Conservation (phyloP, 2,888 invertebrate genomes). For the Lycaena phlaeas region DNA sequence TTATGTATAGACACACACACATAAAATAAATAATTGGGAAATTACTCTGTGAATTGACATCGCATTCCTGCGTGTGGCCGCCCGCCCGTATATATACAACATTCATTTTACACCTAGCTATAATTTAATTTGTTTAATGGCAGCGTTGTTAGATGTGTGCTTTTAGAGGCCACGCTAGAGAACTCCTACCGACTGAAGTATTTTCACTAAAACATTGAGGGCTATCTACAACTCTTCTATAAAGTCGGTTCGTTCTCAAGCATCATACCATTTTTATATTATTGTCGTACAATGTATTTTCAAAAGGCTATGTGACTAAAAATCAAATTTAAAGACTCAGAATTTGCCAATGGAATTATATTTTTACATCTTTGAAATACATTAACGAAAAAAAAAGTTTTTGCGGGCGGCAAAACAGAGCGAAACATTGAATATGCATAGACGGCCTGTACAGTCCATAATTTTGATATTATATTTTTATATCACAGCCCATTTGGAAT, state of each 20-base stretch:
- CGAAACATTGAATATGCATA: conserved; percentile 52
- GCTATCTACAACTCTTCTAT: conserved; percentile 24
- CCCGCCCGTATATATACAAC: conserved; percentile 26
- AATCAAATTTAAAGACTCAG: not conserved
- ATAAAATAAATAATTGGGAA: conserved; percentile 45
- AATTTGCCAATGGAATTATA: too few species aligned
- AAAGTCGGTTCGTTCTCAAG: conserved; percentile 14
- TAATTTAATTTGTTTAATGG: conserved; percentile 12
- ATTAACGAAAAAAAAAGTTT: not conserved
- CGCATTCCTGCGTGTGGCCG: conserved; percentile 40
- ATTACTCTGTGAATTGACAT: conserved; percentile 61
- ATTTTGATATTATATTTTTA: conserved; percentile 75
- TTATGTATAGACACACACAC: conserved; percentile 52
- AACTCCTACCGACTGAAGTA: conserved; percentile 17
- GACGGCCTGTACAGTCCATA: conserved; percentile 80
- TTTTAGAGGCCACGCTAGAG: conserved; percentile 16
- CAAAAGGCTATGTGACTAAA: conserved; percentile 1
- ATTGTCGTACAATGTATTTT: conserved; percentile 14
- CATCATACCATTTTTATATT: conserved; percentile 18
- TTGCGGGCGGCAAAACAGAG: conserved; percentile 34
- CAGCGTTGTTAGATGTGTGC: conserved; percentile 8
- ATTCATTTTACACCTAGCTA: conserved; percentile 17
- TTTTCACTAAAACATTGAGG: conserved; percentile 23
- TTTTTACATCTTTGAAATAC: not conserved
- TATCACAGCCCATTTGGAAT: conserved; percentile 89